phyloP scores from a whole-genome alignment of 2,797 vertebrate species.

The Peromyscus melanophrys region DNA sequence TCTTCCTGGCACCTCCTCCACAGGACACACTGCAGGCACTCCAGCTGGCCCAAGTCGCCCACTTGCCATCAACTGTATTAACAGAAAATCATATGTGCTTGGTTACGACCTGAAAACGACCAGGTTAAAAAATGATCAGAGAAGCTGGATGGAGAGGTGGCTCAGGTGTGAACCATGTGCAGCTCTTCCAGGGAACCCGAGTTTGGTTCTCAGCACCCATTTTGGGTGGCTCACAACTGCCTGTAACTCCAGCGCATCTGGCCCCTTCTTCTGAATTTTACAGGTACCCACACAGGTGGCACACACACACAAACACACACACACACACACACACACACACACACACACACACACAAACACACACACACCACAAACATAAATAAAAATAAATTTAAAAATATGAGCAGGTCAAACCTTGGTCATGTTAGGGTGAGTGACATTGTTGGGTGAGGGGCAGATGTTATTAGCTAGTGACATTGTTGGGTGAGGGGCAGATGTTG shows the following conservation, averaged over 20 bases:
- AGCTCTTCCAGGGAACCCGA: background rate
- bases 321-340: background rate
- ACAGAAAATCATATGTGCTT: conserved; percentile 54
- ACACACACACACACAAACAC: background rate
- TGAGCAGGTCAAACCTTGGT: background rate
- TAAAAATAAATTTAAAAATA: background rate
- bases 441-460: too few relatives aligned
- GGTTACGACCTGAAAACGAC: background rate
- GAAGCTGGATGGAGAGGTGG: background rate
- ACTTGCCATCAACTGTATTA: conserved; percentile 96
- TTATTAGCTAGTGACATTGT: background rate
- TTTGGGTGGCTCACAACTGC: background rate
- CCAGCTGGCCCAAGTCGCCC: conserved; percentile 96
- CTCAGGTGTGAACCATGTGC: background rate
- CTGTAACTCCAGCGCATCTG: background rate
- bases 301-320: background rate
- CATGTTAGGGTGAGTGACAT: background rate
- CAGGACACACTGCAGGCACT: conserved; percentile 96
- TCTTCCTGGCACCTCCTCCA: conserved; percentile 95
- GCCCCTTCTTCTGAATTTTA: background rate
- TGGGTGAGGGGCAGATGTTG: background rate
- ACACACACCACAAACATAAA: background rate
- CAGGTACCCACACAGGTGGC: background rate
- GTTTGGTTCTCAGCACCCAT: background rate
- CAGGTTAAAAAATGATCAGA: background rate